Percentiles rank a stretch among this genome's conserved stretches.
phyloP scores from a whole-genome alignment of 2,888 invertebrate genomes.

The Polyommatus iphigenia region DNA sequence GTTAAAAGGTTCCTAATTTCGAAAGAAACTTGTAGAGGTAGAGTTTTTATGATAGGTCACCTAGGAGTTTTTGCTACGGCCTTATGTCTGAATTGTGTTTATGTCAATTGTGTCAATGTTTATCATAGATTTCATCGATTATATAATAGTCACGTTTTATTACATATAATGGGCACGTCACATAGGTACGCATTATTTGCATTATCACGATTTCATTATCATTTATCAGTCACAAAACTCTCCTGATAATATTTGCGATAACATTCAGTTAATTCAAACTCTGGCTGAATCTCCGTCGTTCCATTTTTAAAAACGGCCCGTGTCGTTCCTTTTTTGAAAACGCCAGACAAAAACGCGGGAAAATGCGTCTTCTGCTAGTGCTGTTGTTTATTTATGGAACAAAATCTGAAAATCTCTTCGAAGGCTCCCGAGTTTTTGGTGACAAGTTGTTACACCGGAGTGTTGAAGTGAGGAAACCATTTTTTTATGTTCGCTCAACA shows the following conservation, averaged over 20 bases:
- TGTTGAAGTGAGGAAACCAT: slow-evolving; percentile 46
- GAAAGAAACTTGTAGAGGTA: no score
- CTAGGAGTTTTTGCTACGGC: not conserved
- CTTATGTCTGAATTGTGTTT: not conserved
- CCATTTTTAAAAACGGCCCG: slow-evolving; percentile 21
- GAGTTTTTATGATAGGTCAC: no score
- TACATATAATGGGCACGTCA: not conserved
- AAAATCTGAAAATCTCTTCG: slow-evolving; percentile 42
- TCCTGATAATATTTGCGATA: slow-evolving; percentile 28
- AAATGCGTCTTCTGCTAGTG: slow-evolving; percentile 33
- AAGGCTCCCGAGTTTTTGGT: slow-evolving; percentile 41
- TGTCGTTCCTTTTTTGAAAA: slow-evolving; percentile 23
- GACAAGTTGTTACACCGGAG: slow-evolving; percentile 46
- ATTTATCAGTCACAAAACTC: slow-evolving; percentile 35
- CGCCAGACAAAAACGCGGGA: slow-evolving; percentile 35
- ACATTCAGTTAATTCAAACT: slow-evolving; percentile 6
- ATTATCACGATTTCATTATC: slow-evolving; percentile 34
- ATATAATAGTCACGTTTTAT: not conserved
- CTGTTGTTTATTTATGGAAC: slow-evolving; percentile 35
- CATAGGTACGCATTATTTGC: not conserved
- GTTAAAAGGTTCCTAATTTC: no score
- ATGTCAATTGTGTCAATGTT: no score
- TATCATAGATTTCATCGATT: not conserved
- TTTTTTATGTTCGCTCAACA: slow-evolving; percentile 43
- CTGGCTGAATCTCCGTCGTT: slow-evolving; percentile 20